Evolutionary conservation across 2,113 vertebrate genomes (phyloP).

Genomic region (Crotalus horridus): DNA sequence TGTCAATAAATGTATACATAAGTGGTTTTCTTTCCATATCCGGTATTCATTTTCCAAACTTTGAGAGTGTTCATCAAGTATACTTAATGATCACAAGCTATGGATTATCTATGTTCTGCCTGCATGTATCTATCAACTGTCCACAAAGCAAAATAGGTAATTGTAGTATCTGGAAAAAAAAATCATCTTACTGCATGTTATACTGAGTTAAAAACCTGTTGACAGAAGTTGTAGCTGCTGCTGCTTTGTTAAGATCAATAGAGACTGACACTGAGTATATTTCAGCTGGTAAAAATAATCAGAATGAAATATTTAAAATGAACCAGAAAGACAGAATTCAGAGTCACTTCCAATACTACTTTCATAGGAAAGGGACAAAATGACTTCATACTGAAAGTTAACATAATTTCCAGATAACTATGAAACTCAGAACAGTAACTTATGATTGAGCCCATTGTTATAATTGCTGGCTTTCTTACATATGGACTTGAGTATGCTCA

Average conservation of each 20-base stretch:
- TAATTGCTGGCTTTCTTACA: neutral
- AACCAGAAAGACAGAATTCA: neutral
- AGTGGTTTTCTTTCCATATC: neutral
- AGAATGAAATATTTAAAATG: neutral
- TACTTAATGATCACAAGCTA: neutral
- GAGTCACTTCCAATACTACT: neutral
- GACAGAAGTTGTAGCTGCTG: neutral
- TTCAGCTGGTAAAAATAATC: neutral
- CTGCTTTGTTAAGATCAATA: neutral
- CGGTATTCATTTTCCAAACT: neutral
- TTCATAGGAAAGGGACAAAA: neutral
- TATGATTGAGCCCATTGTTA: neutral
- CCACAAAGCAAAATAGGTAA: neutral
- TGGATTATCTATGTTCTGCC: neutral
- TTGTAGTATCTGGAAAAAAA: neutral
- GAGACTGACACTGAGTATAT: neutral
- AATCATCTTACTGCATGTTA: neutral
- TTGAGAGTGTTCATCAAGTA: neutral
- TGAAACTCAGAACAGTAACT: neutral
- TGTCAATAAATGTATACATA: neutral
- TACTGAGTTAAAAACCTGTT: neutral
- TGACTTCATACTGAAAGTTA: neutral
- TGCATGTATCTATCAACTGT: neutral
- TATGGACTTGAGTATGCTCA: conserved; percentile 9
- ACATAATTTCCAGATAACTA: neutral